Conservation (phyloP, 2,113 vertebrate genomes). For the Sterna hirundo region DNA sequence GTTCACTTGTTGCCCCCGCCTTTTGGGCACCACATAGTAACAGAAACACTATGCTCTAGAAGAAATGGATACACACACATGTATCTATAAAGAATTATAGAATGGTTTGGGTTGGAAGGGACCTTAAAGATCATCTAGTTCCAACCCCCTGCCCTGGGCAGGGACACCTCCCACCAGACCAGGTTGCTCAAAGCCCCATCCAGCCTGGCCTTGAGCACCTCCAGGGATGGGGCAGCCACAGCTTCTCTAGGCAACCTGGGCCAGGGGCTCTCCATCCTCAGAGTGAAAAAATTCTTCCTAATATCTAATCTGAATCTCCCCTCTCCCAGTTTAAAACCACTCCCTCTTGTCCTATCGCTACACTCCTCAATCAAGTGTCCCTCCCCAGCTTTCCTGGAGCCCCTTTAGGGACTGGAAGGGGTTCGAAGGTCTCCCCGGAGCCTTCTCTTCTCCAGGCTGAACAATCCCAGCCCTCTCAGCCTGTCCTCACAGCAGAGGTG, state of each 20-base stretch:
- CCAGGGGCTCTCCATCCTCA: neutral
- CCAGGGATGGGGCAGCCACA: no score
- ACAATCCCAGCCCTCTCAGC: neutral
- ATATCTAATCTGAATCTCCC: neutral
- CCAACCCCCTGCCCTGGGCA: no score
- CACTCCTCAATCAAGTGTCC: neutral
- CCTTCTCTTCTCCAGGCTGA: neutral
- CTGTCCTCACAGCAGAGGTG: neutral
- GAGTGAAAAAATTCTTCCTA: neutral
- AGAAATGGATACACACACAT: neutral
- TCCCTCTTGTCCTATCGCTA: neutral
- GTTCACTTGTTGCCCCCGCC: rapidly evolving
- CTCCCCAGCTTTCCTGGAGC: neutral
- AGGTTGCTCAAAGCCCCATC: no score
- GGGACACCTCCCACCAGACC: no score
- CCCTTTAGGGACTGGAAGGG: neutral
- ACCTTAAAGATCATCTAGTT: no score
- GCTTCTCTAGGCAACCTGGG: neutral
- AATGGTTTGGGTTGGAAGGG: no score
- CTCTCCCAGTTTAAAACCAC: neutral
- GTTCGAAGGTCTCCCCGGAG: neutral
- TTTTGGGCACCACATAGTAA: neutral
- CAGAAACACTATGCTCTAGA: neutral
- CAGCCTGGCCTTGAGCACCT: no score
- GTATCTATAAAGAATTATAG: neutral